Evolutionary conservation across 2,888 invertebrate genomes (phyloP).

Genomic region (Leptura quadrifasciata): DNA sequence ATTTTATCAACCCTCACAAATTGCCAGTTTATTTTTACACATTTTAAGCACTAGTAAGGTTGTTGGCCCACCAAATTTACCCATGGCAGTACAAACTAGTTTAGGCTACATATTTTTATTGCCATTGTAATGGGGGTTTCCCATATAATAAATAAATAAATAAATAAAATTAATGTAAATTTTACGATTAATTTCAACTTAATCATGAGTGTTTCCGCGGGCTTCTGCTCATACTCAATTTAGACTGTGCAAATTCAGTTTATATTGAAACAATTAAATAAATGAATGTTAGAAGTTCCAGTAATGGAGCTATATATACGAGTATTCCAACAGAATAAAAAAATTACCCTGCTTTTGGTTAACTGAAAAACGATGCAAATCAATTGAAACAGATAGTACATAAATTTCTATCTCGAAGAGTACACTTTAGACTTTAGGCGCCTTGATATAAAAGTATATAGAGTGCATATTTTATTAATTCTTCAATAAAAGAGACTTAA

Average conservation of each 20-base stretch:
- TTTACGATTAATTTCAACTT: constrained; percentile 41
- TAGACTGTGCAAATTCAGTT: constrained; percentile 12
- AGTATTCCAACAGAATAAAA: background rate
- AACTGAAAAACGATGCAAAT: background rate
- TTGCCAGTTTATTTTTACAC: too few species aligned
- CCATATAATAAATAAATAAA: too few species aligned
- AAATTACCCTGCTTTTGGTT: background rate
- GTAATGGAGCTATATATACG: constrained; percentile 1
- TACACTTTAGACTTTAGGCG: background rate
- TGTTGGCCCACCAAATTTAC: too few species aligned
- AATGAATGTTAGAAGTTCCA: constrained; percentile 1
- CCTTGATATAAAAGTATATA: background rate
- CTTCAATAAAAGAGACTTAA: too few species aligned
- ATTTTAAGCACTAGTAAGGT: too few species aligned
- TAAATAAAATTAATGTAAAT: constrained; percentile 34
- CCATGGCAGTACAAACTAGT: too few species aligned
- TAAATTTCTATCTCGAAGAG: background rate
- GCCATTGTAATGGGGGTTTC: too few species aligned
- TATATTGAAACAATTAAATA: constrained; percentile 18
- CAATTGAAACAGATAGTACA: background rate
- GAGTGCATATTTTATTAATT: too few species aligned
- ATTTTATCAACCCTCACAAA: too few species aligned
- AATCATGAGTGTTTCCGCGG: constrained; percentile 21
- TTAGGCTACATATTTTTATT: too few species aligned
- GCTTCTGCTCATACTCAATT: constrained; percentile 8